These are phyloP conservation scores for Dendrolimus pini DNA, from an alignment of 2,888 invertebrate species.

Conservation along the genomic window DNA sequence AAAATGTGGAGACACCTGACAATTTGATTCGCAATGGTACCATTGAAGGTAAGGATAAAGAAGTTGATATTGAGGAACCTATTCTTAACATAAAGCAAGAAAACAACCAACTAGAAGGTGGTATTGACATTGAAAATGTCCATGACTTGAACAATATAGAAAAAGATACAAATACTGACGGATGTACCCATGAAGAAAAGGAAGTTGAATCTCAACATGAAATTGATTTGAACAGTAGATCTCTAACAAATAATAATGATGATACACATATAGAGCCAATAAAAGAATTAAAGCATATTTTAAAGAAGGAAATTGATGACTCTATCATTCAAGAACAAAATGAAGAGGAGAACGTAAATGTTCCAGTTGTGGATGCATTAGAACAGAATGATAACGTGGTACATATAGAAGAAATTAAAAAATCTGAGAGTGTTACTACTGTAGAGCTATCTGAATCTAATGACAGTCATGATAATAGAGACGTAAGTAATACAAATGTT, in stretches of 20 bases:
- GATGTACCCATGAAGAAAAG: constrained; percentile 3
- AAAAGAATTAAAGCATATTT: background rate
- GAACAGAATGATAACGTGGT: background rate
- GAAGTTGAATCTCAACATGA: background rate
- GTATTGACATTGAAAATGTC: background rate
- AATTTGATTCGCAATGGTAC: constrained; percentile 16
- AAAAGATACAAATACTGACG: background rate
- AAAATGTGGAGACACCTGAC: constrained; percentile 21
- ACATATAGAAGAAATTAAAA: background rate
- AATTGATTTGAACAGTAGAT: no score
- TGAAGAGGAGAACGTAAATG: background rate
- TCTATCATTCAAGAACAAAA: background rate
- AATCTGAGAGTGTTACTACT: no score
- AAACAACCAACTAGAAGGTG: constrained; percentile 10
- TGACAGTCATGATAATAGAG: no score
- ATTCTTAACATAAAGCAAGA: constrained; percentile 3
- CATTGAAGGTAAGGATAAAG: constrained; percentile 9
- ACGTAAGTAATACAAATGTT: no score
- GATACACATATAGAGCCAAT: background rate
- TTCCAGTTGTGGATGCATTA: background rate
- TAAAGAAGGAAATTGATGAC: background rate
- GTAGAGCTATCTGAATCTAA: no score
- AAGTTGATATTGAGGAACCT: constrained; percentile 3
- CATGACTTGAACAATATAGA: background rate
- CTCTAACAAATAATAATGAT: background rate